Percentiles rank a stretch among this genome's conserved stretches.
phyloP scores from a whole-genome alignment of 1,140 invertebrate genomes.

The Caenorhabditis briggsae region DNA sequence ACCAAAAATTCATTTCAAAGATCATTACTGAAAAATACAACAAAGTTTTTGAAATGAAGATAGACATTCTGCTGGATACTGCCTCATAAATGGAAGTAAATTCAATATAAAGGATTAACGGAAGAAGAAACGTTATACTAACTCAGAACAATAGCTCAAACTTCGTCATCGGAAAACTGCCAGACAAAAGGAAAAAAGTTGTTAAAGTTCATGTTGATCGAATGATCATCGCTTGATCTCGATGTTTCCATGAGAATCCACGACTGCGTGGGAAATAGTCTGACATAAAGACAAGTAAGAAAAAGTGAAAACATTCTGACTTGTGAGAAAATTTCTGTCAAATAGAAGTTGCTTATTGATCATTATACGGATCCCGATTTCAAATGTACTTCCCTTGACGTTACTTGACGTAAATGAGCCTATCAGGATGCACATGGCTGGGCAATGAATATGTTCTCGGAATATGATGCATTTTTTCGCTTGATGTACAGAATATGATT shows the following conservation, averaged over 20 bases:
- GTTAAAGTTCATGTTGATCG: not conserved
- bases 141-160: not conserved
- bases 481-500: not conserved
- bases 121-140: not conserved
- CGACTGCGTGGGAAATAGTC: conserved; percentile 1
- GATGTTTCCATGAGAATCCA: not conserved
- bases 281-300: not conserved
- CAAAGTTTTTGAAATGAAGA: too few relatives aligned
- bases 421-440: conserved; percentile 1
- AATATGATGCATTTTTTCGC: not conserved
- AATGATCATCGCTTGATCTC: not conserved
- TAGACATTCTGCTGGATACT: too few relatives aligned
- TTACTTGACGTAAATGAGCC: not conserved
- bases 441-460: not conserved
- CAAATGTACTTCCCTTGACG: not conserved
- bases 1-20: not conserved
- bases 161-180: not conserved
- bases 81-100: not conserved
- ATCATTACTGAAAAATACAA: not conserved
- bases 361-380: not conserved
- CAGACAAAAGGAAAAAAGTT: not conserved
- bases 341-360: not conserved
- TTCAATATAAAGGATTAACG: not conserved
- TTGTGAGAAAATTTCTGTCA: not conserved
- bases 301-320: not conserved